A percentile compares a stretch with the other conserved stretches of the same genome.
Evolutionary conservation across 2,888 invertebrate species (phyloP).

Genomic region (Cataglyphis albicans): DNA sequence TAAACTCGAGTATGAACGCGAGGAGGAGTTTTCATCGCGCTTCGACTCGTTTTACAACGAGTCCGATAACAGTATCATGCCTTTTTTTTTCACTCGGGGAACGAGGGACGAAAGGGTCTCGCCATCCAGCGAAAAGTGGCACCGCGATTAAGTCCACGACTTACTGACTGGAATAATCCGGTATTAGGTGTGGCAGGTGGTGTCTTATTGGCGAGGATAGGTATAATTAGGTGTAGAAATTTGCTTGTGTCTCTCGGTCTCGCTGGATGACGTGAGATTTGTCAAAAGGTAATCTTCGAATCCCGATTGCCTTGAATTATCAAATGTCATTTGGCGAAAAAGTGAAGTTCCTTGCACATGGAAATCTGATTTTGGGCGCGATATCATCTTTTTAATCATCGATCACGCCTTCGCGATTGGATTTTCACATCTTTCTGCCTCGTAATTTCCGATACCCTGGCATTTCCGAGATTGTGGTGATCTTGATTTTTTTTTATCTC

Average conservation of each 20-base stretch:
- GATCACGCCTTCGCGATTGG: not conserved
- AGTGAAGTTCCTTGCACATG: not conserved
- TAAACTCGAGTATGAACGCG: constrained; percentile 41
- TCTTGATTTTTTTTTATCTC: not conserved
- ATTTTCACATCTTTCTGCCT: not conserved
- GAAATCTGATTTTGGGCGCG: not conserved
- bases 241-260: not conserved
- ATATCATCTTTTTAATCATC: not conserved
- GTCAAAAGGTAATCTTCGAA: not conserved
- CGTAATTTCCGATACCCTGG: not conserved
- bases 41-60: constrained; percentile 34
- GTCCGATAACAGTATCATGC: constrained; percentile 36
- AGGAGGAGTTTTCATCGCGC: constrained; percentile 42
- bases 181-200: constrained; percentile 1
- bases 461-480: not conserved
- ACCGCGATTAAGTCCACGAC: constrained; percentile 34
- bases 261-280: not conserved
- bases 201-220: constrained; percentile 20
- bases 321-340: not conserved
- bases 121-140: not conserved
- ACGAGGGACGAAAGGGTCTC: constrained; percentile 27
- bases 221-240: not conserved
- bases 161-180: constrained; percentile 38
- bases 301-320: not conserved
- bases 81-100: not conserved